Evolutionary conservation across 2,888 invertebrate species (phyloP), one percentile per base, ranked within the genome.

Genomic region (Coecobrya sp.): DNA sequence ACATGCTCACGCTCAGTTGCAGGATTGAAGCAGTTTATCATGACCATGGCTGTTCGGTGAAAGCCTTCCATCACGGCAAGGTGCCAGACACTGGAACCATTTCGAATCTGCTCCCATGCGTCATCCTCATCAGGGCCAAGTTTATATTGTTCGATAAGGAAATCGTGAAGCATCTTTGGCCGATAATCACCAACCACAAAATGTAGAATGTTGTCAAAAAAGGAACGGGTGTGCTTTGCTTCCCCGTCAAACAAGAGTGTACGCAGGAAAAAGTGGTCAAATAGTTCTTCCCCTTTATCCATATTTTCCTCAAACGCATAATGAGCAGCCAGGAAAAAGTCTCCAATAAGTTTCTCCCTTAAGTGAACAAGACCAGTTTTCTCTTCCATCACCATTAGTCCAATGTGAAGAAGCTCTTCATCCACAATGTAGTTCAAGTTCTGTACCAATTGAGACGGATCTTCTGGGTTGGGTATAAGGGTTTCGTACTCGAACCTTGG

Each of bases 71-170:
- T 79, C 0, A 90, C n/a, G 0, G 82, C 79, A n/a, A 79, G n/a
- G n/a, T 90, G 90, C 62, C 59, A 86, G 11, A 76, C 5, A 25
- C n/a, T 90, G 19, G 86, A 85, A 36, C 65, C 22, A 36, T 86
- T 8, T 30, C 36, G 27, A 8, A 62, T 79, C 36, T 25, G 5
- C 8, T 76, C 65, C 85, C 76, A 86, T 5, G 86, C 86, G 0
- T 82, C 25, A 0, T 86, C 86, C 0, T 86, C 30, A 13, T 13
- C 42, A 4, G 27, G n/a, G 7, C 16, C 7, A 0, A 90, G 79
- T 19, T 36, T 76, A 65, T 90, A 90, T 4, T 90, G 90, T 0
- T 19, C 19, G 8, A 90, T 16, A 7, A 90, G 52, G 22, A 90
- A 90, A 4, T 85, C 65, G 8, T 7, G 65, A 0, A 90, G 52